A percentile compares a stretch with the other conserved stretches of the same genome.
phyloP scores from a whole-genome alignment of 1,140 invertebrate genomes.

The Trichonephila inaurata region DNA sequence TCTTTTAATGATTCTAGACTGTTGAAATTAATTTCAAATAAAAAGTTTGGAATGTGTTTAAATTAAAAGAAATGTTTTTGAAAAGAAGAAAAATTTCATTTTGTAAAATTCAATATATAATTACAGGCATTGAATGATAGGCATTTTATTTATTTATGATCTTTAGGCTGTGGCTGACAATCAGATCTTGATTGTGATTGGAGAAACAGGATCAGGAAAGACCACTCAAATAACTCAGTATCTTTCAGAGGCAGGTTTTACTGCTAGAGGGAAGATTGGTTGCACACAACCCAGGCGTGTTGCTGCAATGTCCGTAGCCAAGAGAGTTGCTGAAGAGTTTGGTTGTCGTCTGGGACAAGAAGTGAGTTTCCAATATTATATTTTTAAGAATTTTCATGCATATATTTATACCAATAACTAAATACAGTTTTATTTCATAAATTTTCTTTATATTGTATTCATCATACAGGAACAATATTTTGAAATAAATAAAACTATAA shows the following conservation, averaged over 20 bases:
- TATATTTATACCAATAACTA: too few species aligned
- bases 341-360: slow-evolving; percentile 98
- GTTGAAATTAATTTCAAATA: too few species aligned
- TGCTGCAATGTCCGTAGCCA: slow-evolving; percentile 99
- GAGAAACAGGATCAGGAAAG: slow-evolving; percentile 98
- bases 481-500: too few species aligned
- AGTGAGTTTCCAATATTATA: slow-evolving; percentile 80
- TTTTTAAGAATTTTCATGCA: neutral
- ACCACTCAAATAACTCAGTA: slow-evolving; percentile 99
- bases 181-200: slow-evolving; percentile 99
- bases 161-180: slow-evolving; percentile 94
- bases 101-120: too few species aligned
- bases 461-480: too few species aligned
- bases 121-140: too few species aligned
- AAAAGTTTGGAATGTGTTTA: too few species aligned
- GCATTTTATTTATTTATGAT: neutral
- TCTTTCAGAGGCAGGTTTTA: slow-evolving; percentile 96
- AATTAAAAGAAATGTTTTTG: too few species aligned
- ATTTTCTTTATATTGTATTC: too few species aligned
- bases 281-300: slow-evolving; percentile 98
- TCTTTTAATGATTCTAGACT: too few species aligned
- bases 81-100: too few species aligned
- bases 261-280: slow-evolving; percentile 93
- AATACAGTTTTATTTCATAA: too few species aligned
- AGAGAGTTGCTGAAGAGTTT: slow-evolving; percentile 98